Evolutionary conservation across 2,113 vertebrate species (phyloP).

Genomic region (Anhinga rufa): DNA sequence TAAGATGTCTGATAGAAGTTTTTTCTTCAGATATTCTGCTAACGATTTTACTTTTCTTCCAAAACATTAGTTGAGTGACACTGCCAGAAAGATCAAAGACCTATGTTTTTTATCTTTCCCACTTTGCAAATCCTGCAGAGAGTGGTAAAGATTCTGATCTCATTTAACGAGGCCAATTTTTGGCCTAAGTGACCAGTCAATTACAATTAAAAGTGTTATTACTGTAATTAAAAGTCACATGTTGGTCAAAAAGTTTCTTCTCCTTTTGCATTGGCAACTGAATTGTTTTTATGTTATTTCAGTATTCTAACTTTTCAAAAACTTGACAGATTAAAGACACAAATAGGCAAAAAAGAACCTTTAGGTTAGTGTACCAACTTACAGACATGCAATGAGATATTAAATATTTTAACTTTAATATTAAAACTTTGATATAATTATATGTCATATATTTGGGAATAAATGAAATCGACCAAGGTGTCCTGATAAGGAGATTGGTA

Average conservation of each 20-base stretch:
- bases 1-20: slow-evolving; percentile 65
- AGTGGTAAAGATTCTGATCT: background rate
- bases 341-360: background rate
- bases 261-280: background rate
- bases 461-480: background rate
- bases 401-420: background rate
- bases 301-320: background rate
- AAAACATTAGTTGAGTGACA: background rate
- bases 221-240: background rate
- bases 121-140: background rate
- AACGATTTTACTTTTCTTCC: background rate
- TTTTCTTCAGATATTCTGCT: background rate
- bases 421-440: background rate
- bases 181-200: background rate
- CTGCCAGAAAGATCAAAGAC: background rate
- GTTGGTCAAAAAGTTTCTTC: background rate
- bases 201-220: background rate
- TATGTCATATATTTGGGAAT: background rate
- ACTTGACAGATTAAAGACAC: background rate
- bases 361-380: background rate
- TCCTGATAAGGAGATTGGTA: background rate
- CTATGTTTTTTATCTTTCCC: background rate
- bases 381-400: background rate
- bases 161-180: background rate
- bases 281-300: background rate